These are phyloP conservation scores for Operophtera brumata DNA, from an alignment of 2,888 invertebrate genomes.

Conservation along the genomic window DNA sequence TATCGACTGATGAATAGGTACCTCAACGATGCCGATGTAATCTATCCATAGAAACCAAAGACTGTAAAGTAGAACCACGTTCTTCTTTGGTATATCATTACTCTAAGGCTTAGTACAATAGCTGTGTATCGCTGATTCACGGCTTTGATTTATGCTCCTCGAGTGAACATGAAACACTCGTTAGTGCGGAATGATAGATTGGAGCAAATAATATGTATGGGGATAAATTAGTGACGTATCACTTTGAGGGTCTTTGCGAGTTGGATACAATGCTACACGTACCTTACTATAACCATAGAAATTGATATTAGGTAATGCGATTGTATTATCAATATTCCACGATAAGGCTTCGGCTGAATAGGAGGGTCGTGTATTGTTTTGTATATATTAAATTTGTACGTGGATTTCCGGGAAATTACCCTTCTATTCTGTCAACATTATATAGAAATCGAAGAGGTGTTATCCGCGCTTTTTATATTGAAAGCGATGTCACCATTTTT, in stretches of 20 bases:
- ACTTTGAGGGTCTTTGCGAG: background rate
- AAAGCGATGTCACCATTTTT: too few species aligned
- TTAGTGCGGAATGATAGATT: slow-evolving; percentile 25
- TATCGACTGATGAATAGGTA: too few species aligned
- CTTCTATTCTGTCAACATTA: too few species aligned
- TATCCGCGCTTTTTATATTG: too few species aligned
- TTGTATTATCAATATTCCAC: too few species aligned
- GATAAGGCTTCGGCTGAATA: background rate
- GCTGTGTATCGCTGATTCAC: slow-evolving; percentile 25
- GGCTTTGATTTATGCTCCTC: slow-evolving; percentile 28
- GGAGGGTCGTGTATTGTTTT: too few species aligned
- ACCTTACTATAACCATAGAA: too few species aligned
- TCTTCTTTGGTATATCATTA: background rate
- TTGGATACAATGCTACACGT: background rate
- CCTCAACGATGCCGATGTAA: background rate
- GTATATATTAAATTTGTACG: too few species aligned
- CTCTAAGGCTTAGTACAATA: slow-evolving; percentile 11
- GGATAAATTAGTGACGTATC: slow-evolving; percentile 7
- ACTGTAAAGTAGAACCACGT: background rate
- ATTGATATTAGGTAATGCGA: too few species aligned
- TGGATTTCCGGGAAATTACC: too few species aligned
- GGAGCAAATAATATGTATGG: slow-evolving; percentile 3
- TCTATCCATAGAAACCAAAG: background rate
- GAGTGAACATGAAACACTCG: slow-evolving; percentile 27
- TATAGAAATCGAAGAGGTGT: too few species aligned